Percentiles rank a stretch among this genome's conserved stretches.
phyloP scores from a whole-genome alignment of 2,113 vertebrate genomes.

The Origma solitaria region DNA sequence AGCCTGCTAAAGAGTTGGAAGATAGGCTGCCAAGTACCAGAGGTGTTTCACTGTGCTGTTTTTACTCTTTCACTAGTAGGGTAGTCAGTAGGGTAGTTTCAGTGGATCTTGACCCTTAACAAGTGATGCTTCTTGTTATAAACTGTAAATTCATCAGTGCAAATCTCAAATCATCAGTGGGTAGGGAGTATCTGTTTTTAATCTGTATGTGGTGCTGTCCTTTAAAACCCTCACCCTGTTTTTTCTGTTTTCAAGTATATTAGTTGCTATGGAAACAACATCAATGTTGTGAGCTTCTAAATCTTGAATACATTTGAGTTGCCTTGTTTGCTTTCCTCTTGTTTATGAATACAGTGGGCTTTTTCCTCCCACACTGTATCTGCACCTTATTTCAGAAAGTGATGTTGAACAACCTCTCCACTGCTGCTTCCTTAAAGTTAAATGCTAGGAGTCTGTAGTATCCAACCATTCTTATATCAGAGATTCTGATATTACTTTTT shows the following conservation, averaged over 20 bases:
- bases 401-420: background rate
- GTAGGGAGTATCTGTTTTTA: background rate
- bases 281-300: background rate
- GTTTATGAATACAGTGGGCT: conserved; percentile 3
- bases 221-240: background rate
- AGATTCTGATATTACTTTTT: background rate
- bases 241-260: conserved; percentile 19
- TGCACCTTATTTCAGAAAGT: background rate
- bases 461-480: background rate
- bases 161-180: background rate
- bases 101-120: background rate
- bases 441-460: background rate
- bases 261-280: conserved; percentile 47
- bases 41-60: background rate
- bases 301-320: background rate
- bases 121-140: background rate
- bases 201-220: background rate
- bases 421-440: background rate
- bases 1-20: background rate
- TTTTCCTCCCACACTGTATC: background rate
- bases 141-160: background rate
- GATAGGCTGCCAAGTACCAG: background rate
- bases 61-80: background rate
- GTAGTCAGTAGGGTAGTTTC: background rate
- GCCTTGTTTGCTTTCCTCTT: background rate